Evolutionary conservation across 2,797 vertebrate genomes (phyloP).

Genomic region (Sebastes umbrosus): DNA sequence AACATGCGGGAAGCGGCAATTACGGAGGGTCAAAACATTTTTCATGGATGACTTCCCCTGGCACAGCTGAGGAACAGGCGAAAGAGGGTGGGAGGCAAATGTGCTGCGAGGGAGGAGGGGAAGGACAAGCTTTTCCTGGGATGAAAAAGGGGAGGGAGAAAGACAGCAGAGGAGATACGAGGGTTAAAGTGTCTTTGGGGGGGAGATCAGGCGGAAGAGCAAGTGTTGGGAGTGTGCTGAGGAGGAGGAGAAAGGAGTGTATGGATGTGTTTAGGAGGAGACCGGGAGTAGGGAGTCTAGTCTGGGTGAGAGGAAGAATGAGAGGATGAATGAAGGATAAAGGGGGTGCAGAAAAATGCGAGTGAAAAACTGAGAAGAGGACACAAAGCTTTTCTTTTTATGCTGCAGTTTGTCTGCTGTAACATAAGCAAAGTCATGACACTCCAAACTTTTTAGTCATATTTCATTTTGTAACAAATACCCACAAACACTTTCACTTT

Average conservation of each 20-base stretch:
- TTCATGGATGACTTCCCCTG: slow-evolving; percentile 76
- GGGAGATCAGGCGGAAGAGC: slow-evolving; percentile 13
- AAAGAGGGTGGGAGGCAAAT: slow-evolving; percentile 37
- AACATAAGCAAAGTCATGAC: neutral
- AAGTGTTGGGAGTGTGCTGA: neutral
- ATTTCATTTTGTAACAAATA: neutral
- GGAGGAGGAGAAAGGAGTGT: neutral
- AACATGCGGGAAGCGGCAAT: slow-evolving; percentile 72
- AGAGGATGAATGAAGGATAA: neutral
- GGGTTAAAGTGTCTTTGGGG: slow-evolving; percentile 31
- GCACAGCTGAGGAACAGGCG: slow-evolving; percentile 50
- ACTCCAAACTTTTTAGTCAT: neutral
- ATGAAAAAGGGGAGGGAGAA: slow-evolving; percentile 10
- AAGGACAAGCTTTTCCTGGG: slow-evolving; percentile 10
- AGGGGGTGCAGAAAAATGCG: neutral
- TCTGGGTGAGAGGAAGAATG: neutral
- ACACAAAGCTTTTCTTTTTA: neutral
- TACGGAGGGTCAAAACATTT: slow-evolving; percentile 77
- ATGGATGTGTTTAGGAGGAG: slow-evolving; percentile 3
- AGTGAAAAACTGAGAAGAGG: neutral
- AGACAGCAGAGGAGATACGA: slow-evolving; percentile 22
- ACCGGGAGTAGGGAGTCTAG: neutral
- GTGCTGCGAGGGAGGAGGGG: slow-evolving; percentile 18
- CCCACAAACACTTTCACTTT: neutral
- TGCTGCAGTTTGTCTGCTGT: neutral